A percentile compares a stretch with the other conserved stretches of the same genome.
Conservation (phyloP, 2,113 vertebrate species). For the Actenoides hombroni region DNA sequence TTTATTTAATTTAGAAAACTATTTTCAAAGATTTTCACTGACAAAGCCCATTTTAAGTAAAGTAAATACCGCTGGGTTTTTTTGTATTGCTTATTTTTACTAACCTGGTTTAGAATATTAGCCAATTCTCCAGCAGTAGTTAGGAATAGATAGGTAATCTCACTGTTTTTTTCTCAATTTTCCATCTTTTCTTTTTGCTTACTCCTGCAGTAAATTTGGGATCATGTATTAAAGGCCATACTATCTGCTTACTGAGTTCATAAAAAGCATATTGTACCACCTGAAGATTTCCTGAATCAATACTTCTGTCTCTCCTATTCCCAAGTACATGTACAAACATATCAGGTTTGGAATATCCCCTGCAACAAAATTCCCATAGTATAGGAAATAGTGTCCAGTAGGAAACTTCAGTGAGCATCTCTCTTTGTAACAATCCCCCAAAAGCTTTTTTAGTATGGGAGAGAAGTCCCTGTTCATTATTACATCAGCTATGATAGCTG, state of each 20-base stretch:
- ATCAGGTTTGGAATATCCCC: background rate
- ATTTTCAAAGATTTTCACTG: background rate
- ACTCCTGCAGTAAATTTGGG: background rate
- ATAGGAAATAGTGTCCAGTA: background rate
- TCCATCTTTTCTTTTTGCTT: background rate
- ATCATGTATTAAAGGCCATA: background rate
- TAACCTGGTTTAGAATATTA: background rate
- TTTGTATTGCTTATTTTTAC: background rate
- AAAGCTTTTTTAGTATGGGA: background rate
- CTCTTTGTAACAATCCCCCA: background rate
- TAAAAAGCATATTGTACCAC: background rate
- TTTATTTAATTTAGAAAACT: background rate
- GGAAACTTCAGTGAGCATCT: background rate
- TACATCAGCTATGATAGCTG: background rate
- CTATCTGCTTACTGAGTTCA: background rate
- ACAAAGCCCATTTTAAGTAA: background rate
- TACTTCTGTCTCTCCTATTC: background rate
- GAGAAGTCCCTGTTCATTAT: background rate
- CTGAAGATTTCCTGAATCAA: background rate
- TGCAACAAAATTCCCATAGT: background rate
- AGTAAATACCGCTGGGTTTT: background rate
- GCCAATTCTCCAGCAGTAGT: background rate
- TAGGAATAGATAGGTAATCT: background rate
- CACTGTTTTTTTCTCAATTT: background rate
- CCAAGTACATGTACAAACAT: background rate